Base-by-base conservation (phyloP, 1,140 invertebrate species). In the Dendroctonus ponderosae region DNA sequence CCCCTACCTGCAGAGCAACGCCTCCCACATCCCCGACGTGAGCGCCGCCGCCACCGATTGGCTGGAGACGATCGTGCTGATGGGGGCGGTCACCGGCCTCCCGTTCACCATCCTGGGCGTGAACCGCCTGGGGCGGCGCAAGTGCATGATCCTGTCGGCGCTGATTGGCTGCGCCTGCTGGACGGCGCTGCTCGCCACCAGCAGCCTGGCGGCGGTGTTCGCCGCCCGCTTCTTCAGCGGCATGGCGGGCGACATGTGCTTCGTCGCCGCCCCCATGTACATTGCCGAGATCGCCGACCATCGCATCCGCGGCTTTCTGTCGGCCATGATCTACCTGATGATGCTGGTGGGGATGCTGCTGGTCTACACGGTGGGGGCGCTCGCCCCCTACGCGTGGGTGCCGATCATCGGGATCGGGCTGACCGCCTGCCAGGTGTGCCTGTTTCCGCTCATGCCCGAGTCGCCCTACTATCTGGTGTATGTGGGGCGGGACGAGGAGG, bases 101-200 rank as follows among this genome's bases (percentile, higher is more conserved):
- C 76, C 84, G 3, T 80, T 84, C 7, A 81, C 80, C 49, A 66
- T 80, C 8, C 51, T 61, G 37, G 61, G 83, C 7, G 80, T 88
- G 2, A 86, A 89, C 70, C 82, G 79, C 70, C 66, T 85, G 37
- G 89, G 89, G 3, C 75, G 89, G 3, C 88, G 85, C 72, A 74
- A 74, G 12, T 81, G 85, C 0, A 81, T 89, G 6, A 73, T 87
- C 7, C 14, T 62, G 7, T 59, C 68, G 39, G 14, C 68, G 71
- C 72, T 14, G 80, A 85, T 86, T 0, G 88, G 85, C 70, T 64
- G 86, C 0, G 0, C 83, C 2, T 86, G 86, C 5, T 90, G 87
- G 86, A 12, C 77, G 0, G 59, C 85, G 0, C 85, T 89, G 38
- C 72, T 81, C 5, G 70, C 81, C 40, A 75, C 81, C 5, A 67